Base-by-base conservation (phyloP, 2,888 invertebrate species). In the Choristoneura rosaceana region DNA sequence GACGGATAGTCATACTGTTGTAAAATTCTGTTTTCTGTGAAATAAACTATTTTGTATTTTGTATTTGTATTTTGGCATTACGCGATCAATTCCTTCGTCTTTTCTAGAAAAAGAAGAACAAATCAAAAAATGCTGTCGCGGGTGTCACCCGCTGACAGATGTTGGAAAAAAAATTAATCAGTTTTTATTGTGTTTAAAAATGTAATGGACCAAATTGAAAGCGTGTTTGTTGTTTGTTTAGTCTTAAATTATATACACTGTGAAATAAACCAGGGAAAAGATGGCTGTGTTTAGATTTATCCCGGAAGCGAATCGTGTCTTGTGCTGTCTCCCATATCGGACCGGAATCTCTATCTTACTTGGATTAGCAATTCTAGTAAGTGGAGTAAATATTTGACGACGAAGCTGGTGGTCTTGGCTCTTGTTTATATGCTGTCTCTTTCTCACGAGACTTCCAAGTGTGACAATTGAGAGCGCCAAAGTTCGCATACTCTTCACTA, bases 201-300 rank as follows among this genome's bases (percentile, higher is more conserved):
- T 55, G 55, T 55, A 25, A 55, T 55, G 55, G 12, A 55, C 55
- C 25, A 55, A 55, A 55, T 55, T 55, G 25, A 12, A 55, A 25
- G 55, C 25, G 55, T 55, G 17, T 25, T 55, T 55, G 55, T 55
- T 55, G 55, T 55, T 55, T 55, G 55, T 55, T 55, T 17, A 17
- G 55, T 25, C 55, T 17, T 8, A 55, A 55, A 55, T 55, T 55
- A 25, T 25, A 25, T 25, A 25, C 25, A 52, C 17, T 47, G 17
- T 9, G 17, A 17, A 17, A n/a, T 7, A 15, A 3, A 8, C 9
- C n/a, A 3, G n/a, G 3, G 10, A 25, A 55, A 55, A 17, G n/a
- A 55, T 55, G 55, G 55, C 25, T 12, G 55, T 55, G 25, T 25
- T 55, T 10, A 25, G 25, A 25, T 55, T 17, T 25, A 25, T 55